Evolutionary conservation across 1,140 invertebrate genomes (phyloP).

Genomic region (Diorhabda carinulata): DNA sequence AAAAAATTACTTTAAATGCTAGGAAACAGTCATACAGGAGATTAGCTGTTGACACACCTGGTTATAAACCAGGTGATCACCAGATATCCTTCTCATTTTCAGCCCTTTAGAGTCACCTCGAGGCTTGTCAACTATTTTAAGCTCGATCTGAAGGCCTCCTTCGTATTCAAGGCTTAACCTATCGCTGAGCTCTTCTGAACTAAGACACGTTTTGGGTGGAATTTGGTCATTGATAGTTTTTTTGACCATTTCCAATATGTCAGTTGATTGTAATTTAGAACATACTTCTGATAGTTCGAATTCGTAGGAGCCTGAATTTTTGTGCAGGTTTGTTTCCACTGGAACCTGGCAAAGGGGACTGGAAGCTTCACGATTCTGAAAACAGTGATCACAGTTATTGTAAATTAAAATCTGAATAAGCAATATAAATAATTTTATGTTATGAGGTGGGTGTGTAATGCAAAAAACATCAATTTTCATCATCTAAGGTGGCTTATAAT

Average conservation of each 20-base stretch:
- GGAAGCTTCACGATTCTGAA: not conserved
- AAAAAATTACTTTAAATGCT: slow-evolving; percentile 38
- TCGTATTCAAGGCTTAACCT: slow-evolving; percentile 66
- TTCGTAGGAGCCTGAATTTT: slow-evolving; percentile 41
- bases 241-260: slow-evolving; percentile 79
- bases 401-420: too few species aligned
- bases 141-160: slow-evolving; percentile 81
- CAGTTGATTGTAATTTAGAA: slow-evolving; percentile 69
- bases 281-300: slow-evolving; percentile 68
- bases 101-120: slow-evolving; percentile 70
- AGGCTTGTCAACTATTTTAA: slow-evolving; percentile 72
- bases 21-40: slow-evolving; percentile 77
- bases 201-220: slow-evolving; percentile 68
- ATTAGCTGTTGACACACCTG: slow-evolving; percentile 88
- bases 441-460: too few species aligned
- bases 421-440: too few species aligned
- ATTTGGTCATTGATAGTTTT: slow-evolving; percentile 73
- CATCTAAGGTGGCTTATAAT: too few species aligned
- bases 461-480: too few species aligned
- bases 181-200: slow-evolving; percentile 46
- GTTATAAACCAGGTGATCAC: slow-evolving; percentile 85
- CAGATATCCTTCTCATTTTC: slow-evolving; percentile 86
- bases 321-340: slow-evolving; percentile 28
- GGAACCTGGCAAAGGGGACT: slow-evolving; percentile 6
- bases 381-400: not conserved